These are phyloP conservation scores for Lepisosteus osseus DNA, from an alignment of 2,113 vertebrate species.

Conservation along the genomic window DNA sequence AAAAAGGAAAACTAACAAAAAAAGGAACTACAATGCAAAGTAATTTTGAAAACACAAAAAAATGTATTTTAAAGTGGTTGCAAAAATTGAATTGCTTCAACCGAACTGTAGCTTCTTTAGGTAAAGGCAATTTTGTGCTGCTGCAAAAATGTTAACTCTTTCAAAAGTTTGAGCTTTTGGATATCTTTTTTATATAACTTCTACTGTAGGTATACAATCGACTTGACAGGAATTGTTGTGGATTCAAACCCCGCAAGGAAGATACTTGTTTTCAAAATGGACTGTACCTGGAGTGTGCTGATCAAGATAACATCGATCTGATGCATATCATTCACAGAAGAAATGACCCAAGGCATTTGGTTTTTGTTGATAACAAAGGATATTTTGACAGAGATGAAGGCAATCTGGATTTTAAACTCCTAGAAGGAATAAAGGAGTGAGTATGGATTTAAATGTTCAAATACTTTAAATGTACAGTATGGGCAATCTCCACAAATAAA, in stretches of 20 bases:
- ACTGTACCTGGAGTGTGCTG: conserved; percentile 58
- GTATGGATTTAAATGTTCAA: conserved; percentile 41
- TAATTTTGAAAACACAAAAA: too few species aligned
- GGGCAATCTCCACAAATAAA: too few species aligned
- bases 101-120: too few species aligned
- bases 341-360: conserved; percentile 73
- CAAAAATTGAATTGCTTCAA: too few species aligned
- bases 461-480: too few species aligned
- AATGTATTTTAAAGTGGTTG: too few species aligned
- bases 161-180: too few species aligned
- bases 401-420: conserved; percentile 88
- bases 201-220: conserved; percentile 81
- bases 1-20: too few species aligned
- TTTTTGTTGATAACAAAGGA: conserved; percentile 83
- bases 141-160: too few species aligned
- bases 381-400: conserved; percentile 93
- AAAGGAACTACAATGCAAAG: too few species aligned
- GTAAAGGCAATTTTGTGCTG: too few species aligned
- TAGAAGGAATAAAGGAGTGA: conserved; percentile 92
- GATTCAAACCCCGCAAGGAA: conserved; percentile 85
- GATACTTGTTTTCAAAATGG: conserved; percentile 73
- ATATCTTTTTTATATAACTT: too few species aligned
- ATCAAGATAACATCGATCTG: conserved; percentile 65
- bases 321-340: conserved; percentile 75
- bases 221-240: conserved; percentile 89